phyloP scores from a whole-genome alignment of 2,797 vertebrate species.

The Threskiornis aethiopicus region DNA sequence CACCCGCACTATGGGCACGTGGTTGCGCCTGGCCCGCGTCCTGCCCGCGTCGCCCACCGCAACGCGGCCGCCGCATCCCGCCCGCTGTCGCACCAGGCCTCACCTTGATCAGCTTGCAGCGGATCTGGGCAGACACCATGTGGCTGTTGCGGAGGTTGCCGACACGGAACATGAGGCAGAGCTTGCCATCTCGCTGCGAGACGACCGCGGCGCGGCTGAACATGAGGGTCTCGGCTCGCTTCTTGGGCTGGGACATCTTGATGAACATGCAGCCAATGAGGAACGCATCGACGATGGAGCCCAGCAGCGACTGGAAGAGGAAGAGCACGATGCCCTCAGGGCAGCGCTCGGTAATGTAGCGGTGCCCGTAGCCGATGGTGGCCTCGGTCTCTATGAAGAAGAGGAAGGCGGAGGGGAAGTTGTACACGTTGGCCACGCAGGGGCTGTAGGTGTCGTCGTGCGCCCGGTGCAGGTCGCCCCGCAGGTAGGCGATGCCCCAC shows the following conservation, averaged over 20 bases:
- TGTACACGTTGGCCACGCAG: constrained; percentile 91
- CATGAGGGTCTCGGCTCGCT: constrained; percentile 91
- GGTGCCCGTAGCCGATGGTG: constrained; percentile 89
- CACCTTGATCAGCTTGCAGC: constrained; percentile 94
- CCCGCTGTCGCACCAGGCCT: background rate
- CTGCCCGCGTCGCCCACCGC: fast-evolving
- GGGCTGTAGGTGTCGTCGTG: constrained; percentile 82
- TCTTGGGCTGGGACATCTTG: constrained; percentile 95
- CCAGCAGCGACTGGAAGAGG: constrained; percentile 89
- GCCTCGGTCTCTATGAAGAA: constrained; percentile 93
- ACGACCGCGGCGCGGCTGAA: constrained; percentile 89
- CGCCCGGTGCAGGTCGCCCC: constrained; percentile 84
- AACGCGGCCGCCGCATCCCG: fast-evolving
- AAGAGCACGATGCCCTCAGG: constrained; percentile 90
- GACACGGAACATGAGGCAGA: constrained; percentile 92
- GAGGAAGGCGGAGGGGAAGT: constrained; percentile 91
- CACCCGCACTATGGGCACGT: fast-evolving
- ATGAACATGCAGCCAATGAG: constrained; percentile 95
- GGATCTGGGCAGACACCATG: constrained; percentile 93
- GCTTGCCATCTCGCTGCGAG: constrained; percentile 87
- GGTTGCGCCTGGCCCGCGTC: fast-evolving
- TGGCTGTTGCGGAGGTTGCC: constrained; percentile 93
- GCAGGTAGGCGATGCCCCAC: constrained; percentile 90
- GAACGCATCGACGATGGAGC: constrained; percentile 90
- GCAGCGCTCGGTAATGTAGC: constrained; percentile 92